Conservation (phyloP, 2,888 invertebrate genomes). For the Iphiclides podalirius region DNA sequence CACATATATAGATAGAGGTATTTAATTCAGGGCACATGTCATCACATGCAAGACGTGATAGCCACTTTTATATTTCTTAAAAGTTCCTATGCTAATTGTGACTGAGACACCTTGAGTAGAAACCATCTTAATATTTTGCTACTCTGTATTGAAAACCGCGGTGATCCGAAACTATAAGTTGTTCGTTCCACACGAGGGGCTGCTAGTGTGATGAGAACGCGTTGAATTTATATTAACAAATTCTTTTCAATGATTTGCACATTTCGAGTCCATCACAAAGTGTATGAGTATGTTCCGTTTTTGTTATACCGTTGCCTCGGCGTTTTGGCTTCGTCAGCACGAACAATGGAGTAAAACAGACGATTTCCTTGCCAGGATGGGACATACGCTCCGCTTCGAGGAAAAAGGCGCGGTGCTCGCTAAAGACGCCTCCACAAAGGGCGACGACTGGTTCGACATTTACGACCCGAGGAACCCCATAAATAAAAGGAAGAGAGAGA, state of each 20-base stretch:
- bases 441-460: constrained; percentile 97
- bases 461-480: constrained; percentile 97
- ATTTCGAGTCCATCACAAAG: constrained; percentile 7
- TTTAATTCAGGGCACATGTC: too few species aligned
- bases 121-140: too few species aligned
- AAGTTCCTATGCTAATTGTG: too few species aligned
- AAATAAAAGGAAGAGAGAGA: constrained; percentile 92
- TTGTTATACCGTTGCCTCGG: neutral
- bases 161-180: neutral
- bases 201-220: neutral
- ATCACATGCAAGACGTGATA: too few species aligned
- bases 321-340: constrained; percentile 3
- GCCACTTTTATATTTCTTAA: too few species aligned
- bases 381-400: constrained; percentile 84
- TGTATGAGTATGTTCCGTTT: neutral
- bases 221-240: constrained; percentile 1
- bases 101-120: too few species aligned
- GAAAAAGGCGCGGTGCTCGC: constrained; percentile 86
- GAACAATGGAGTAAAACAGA: constrained; percentile 7
- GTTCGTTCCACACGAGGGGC: neutral
- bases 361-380: constrained; percentile 71
- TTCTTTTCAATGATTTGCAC: constrained; percentile 4
- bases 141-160: neutral
- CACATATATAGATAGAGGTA: too few species aligned
- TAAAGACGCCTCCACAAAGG: constrained; percentile 95